These are phyloP conservation scores for Craniophora ligustri DNA, from an alignment of 2,888 invertebrate genomes.

Conservation along the genomic window DNA sequence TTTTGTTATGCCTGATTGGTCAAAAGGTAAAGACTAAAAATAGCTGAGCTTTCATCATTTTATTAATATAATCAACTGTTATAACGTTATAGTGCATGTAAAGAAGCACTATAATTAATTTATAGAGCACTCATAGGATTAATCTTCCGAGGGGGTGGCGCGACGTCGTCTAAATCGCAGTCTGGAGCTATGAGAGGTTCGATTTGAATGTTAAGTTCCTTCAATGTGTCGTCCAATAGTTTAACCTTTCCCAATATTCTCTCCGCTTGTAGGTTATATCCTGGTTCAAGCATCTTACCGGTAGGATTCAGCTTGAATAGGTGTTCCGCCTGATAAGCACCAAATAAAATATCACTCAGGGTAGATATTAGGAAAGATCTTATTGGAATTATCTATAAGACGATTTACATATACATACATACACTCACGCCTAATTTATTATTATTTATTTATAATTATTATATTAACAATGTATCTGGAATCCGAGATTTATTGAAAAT, in stretches of 20 bases:
- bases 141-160: constrained; percentile 52
- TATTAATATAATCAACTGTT: not conserved
- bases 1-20: too few species aligned
- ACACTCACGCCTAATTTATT: too few species aligned
- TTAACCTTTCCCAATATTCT: constrained; percentile 83
- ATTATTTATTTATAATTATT: too few species aligned
- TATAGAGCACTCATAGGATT: constrained; percentile 70
- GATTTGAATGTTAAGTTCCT: constrained; percentile 78
- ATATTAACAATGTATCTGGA: too few species aligned
- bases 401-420: too few species aligned
- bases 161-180: constrained; percentile 54
- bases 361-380: not conserved
- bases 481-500: too few species aligned
- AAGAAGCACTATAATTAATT: constrained; percentile 13
- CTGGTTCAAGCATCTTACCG: constrained; percentile 91
- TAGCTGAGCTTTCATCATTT: not conserved
- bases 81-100: not conserved
- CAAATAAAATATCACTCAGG: constrained; percentile 43
- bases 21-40: not conserved
- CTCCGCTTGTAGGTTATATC: constrained; percentile 89
- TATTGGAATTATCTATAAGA: too few species aligned
- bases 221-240: constrained; percentile 77
- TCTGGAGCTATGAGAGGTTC: constrained; percentile 74
- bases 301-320: constrained; percentile 91
- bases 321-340: constrained; percentile 88